Evolutionary conservation across 2,797 vertebrate species (phyloP).

Genomic region (Dromococcyx pavoninus): DNA sequence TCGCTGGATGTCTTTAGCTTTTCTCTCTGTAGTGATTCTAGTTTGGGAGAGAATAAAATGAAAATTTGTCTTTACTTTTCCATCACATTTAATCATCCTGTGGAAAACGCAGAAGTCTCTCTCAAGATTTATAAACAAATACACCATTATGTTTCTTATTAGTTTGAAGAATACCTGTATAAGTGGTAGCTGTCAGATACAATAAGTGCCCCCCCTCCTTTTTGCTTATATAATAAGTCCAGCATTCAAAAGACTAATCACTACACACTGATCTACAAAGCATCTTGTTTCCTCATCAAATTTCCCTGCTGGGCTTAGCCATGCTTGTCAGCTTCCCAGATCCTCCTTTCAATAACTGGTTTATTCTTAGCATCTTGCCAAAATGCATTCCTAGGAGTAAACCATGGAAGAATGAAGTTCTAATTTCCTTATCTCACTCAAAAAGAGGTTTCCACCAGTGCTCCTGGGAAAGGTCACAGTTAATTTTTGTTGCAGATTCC

Average conservation of each 20-base stretch:
- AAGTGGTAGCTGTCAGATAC: slow-evolving; percentile 71
- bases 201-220: slow-evolving; percentile 68
- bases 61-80: slow-evolving; percentile 24
- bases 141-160: slow-evolving; percentile 73
- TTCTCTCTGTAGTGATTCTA: slow-evolving; percentile 8
- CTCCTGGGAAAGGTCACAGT: slow-evolving; percentile 83
- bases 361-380: slow-evolving; percentile 80
- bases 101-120: slow-evolving; percentile 27
- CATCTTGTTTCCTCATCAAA: slow-evolving; percentile 86
- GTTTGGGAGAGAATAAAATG: neutral
- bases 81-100: slow-evolving; percentile 42
- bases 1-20: neutral
- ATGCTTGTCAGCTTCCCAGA: slow-evolving; percentile 81
- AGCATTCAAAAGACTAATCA: slow-evolving; percentile 84
- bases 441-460: slow-evolving; percentile 68
- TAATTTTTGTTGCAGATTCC: slow-evolving; percentile 74
- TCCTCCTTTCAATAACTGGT: slow-evolving; percentile 79
- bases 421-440: slow-evolving; percentile 80
- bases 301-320: slow-evolving; percentile 81
- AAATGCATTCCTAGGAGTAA: slow-evolving; percentile 83
- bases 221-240: slow-evolving; percentile 82
- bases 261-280: slow-evolving; percentile 80
- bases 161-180: slow-evolving; percentile 69
- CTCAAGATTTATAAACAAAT: slow-evolving; percentile 71
- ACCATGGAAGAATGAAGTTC: slow-evolving; percentile 80